A percentile compares a stretch with the other conserved stretches of the same genome.
phyloP scores from a whole-genome alignment of 2,888 invertebrate genomes.

The Dorcus parallelipipedus region DNA sequence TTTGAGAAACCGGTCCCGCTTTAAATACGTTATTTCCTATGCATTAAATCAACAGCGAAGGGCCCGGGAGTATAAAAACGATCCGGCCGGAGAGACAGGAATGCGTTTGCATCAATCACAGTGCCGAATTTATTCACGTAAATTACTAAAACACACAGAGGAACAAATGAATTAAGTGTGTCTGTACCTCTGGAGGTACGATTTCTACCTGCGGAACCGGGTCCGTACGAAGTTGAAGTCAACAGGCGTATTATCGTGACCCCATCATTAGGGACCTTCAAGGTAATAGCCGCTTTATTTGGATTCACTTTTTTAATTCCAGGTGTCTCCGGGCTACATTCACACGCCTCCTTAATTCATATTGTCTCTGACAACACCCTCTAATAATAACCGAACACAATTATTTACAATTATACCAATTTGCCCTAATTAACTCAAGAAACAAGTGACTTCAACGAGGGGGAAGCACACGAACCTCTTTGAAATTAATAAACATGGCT shows the following conservation, averaged over 20 bases:
- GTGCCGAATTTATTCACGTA: constrained; percentile 7
- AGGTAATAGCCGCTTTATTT: constrained; percentile 31
- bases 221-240: constrained; percentile 18
- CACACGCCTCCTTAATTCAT: constrained; percentile 26
- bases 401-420: neutral
- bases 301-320: constrained; percentile 26
- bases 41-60: no score
- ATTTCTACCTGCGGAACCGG: constrained; percentile 8
- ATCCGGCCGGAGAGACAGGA: no score
- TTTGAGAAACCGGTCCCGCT: no score
- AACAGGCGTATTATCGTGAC: constrained; percentile 26
- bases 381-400: neutral
- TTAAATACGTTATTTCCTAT: no score
- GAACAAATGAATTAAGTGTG: constrained; percentile 16
- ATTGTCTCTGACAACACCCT: constrained; percentile 22
- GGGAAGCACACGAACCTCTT: no score
- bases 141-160: constrained; percentile 18
- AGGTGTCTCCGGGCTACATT: constrained; percentile 23
- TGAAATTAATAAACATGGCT: no score
- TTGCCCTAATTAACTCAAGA: no score
- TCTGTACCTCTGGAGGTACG: constrained; percentile 8
- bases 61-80: neutral
- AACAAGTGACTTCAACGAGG: no score
- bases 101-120: neutral
- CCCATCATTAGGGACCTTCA: constrained; percentile 28